A percentile compares a stretch with the other conserved stretches of the same genome.
Evolutionary conservation across 2,113 vertebrate genomes (phyloP).

Genomic region (Blennius ocellaris): DNA sequence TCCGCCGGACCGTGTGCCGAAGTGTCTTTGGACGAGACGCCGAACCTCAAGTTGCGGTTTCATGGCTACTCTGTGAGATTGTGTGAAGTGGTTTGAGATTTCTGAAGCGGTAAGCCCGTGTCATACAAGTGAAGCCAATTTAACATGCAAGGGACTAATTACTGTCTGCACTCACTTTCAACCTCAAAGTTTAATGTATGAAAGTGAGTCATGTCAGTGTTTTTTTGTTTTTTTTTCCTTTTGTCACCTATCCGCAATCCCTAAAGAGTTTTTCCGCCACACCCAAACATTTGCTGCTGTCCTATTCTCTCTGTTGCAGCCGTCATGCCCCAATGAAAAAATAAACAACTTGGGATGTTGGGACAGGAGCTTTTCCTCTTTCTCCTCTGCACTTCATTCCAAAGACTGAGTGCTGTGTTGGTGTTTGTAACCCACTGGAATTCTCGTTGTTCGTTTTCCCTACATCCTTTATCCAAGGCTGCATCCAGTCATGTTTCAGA

Average conservation of each 20-base stretch:
- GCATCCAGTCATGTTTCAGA: slow-evolving; percentile 45
- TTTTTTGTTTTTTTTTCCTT: not conserved
- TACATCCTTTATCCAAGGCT: slow-evolving; percentile 33
- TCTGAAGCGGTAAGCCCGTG: too few relatives aligned
- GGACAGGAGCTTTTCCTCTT: slow-evolving; percentile 6
- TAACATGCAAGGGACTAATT: too few relatives aligned
- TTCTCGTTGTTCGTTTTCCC: slow-evolving; percentile 29
- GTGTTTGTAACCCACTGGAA: slow-evolving; percentile 26
- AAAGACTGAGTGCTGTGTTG: slow-evolving; percentile 22
- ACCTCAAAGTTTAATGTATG: not conserved
- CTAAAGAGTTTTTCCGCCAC: not conserved
- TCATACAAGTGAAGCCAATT: too few relatives aligned
- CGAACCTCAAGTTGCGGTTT: too few relatives aligned
- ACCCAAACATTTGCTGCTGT: slow-evolving; percentile 5
- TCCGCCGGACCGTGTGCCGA: too few relatives aligned
- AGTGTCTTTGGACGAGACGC: too few relatives aligned
- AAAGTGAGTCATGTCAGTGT: not conserved
- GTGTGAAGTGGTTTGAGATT: too few relatives aligned
- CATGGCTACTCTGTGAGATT: too few relatives aligned
- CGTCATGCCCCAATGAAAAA: slow-evolving; percentile 30
- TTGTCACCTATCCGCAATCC: slow-evolving; percentile 2
- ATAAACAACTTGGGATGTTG: slow-evolving; percentile 28
- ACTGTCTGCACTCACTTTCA: too few relatives aligned
- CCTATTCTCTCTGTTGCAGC: slow-evolving; percentile 36
- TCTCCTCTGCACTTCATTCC: slow-evolving; percentile 11